These are phyloP conservation scores for Deroptyus accipitrinus DNA, from an alignment of 2,113 vertebrate species.

Conservation along the genomic window DNA sequence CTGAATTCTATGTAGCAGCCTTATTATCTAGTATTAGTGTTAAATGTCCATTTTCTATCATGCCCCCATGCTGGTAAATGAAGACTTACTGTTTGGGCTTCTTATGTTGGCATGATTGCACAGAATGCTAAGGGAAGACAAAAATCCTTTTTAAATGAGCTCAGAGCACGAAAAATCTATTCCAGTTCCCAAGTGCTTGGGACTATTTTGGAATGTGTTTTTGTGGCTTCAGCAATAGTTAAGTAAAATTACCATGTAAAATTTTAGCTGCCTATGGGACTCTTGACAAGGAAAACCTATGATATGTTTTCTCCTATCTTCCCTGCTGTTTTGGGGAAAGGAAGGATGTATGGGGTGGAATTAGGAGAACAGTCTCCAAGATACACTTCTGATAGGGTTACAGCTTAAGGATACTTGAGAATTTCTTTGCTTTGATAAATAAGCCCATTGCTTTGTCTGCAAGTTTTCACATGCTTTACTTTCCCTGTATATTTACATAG, in stretches of 20 bases:
- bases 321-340: not conserved
- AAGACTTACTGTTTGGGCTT: not conserved
- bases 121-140: not conserved
- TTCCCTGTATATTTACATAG: not conserved
- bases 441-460: not conserved
- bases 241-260: not conserved
- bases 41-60: constrained; percentile 42
- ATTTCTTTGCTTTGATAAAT: not conserved
- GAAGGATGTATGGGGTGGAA: not conserved
- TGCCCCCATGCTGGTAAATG: not conserved
- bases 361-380: not conserved
- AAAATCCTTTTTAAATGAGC: not conserved
- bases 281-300: not conserved
- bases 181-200: not conserved
- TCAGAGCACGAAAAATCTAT: not conserved
- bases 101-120: not conserved
- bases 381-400: not conserved
- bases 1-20: constrained; percentile 26
- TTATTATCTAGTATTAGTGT: constrained; percentile 61
- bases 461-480: not conserved
- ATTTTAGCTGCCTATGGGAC: not conserved
- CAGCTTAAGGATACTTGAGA: not conserved
- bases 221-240: not conserved
- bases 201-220: not conserved
- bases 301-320: not conserved